Evolutionary conservation across 2,888 invertebrate genomes (phyloP), one percentile per base, ranked within the genome.

Genomic region (Ganaspis brasiliensis): DNA sequence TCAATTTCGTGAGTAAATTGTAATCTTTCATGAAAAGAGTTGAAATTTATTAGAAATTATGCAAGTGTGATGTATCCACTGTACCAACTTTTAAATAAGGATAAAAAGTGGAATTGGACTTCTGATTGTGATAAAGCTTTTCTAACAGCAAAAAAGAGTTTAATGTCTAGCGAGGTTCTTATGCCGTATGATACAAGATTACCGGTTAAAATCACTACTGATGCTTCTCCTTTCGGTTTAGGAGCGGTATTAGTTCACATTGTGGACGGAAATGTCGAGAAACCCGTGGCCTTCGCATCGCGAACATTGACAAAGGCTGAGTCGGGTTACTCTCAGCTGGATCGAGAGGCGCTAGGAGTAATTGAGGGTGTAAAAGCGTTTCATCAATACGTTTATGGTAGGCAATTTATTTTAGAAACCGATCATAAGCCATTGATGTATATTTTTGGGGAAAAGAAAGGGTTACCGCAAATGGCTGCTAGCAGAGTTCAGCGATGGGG

Each of bases 141-240:
- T 61, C 56, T 82, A 0, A 45, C 57, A 19, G 52, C 77, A 16
- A 82, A 82, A 61, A 57, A 79, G 21, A 16, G 57, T n/a, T 14
- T 84, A 14, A 61, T 70, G 9, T 72, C 77, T 5, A 56, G 67
- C 10, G 37, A 59, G 10, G 78, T 84, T 19, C 61, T 84, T 24
- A 37, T 57, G 14, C 83, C 84, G 74, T 86, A 80, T 55, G 78
- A 83, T 70, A 35, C 74, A 6, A 73, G 75, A 2, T 35, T 73
- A 9, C 83, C 84, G 24, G 55, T 91, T 10, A 77, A 83, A 24
- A 73, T 92, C 6, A 86, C 91, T 0, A 87, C 89, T 57, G 92
- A 92, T 83, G 91, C 91, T 0, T 90, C 88, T 6, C 84, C 87
- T 12, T 82, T 84, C 49, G 89, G 89, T 5, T 35, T 90, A 8